Conservation (phyloP, 2,888 invertebrate genomes). For the Ashinkailepas kermadecensis region DNA sequence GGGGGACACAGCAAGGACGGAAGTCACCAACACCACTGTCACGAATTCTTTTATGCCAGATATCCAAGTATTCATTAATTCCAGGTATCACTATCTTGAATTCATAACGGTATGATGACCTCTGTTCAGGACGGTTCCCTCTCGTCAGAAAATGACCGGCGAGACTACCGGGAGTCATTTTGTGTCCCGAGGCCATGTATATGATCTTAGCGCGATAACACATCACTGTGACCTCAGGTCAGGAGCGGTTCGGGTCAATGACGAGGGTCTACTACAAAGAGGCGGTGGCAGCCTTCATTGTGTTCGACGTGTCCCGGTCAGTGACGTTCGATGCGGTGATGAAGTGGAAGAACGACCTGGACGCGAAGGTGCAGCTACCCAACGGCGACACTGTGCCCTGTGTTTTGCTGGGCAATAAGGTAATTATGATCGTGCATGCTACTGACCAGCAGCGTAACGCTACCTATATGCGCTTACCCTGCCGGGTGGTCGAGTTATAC, state of each 20-base stretch:
- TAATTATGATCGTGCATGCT: not conserved
- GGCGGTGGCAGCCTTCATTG: slow-evolving; percentile 94
- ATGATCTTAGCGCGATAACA: not conserved
- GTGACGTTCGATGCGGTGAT: slow-evolving; percentile 88
- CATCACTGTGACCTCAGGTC: slow-evolving; percentile 51
- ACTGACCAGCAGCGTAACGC: too few species aligned
- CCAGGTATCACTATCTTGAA: too few species aligned
- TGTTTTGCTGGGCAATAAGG: slow-evolving; percentile 87
- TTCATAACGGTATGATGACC: too few species aligned
- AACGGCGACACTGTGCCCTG: slow-evolving; percentile 93
- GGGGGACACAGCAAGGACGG: too few species aligned
- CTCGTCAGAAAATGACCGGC: too few species aligned
- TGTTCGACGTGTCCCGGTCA: slow-evolving; percentile 86
- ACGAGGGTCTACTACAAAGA: slow-evolving; percentile 98
- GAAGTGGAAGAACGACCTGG: slow-evolving; percentile 97
- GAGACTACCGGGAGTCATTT: too few species aligned
- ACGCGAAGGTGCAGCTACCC: slow-evolving; percentile 87
- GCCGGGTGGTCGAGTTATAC: too few species aligned
- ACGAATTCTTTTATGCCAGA: too few species aligned
- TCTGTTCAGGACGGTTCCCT: too few species aligned
- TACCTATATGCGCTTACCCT: too few species aligned
- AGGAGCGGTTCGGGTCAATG: slow-evolving; percentile 98
- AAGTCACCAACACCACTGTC: too few species aligned
- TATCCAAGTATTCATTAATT: too few species aligned
- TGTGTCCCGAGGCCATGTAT: not conserved